These are phyloP conservation scores for Anarrhichthys ocellatus DNA, from an alignment of 2,113 vertebrate genomes.

Conservation along the genomic window DNA sequence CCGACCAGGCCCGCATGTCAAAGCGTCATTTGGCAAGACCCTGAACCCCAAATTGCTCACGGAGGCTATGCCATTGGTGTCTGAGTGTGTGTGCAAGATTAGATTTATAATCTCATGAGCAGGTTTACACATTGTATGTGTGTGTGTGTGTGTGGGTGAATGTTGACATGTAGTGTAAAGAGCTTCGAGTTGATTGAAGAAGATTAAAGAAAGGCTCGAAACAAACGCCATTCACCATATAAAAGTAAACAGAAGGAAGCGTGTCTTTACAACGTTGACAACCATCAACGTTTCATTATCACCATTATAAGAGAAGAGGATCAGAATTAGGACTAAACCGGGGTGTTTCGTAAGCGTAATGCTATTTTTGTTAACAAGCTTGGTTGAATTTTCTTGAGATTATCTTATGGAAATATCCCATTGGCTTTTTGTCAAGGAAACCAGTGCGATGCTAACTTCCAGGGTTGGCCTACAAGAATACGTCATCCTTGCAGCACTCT, in stretches of 20 bases:
- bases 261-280: background rate
- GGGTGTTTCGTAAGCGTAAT: background rate
- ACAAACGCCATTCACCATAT: background rate
- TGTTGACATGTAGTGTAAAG: background rate
- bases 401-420: background rate
- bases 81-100: too few relatives aligned
- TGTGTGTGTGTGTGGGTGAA: background rate
- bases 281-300: too few relatives aligned
- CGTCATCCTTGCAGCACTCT: too few relatives aligned
- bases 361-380: background rate
- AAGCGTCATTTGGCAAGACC: background rate
- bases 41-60: background rate
- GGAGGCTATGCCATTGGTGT: background rate
- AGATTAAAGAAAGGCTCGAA: too few relatives aligned
- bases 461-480: too few relatives aligned
- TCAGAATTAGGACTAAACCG: background rate
- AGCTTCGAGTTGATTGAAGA: too few relatives aligned
- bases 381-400: background rate
- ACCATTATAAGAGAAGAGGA: background rate
- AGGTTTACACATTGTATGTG: too few relatives aligned
- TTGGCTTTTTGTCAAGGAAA: too few relatives aligned
- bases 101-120: too few relatives aligned
- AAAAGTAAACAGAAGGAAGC: background rate
- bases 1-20: background rate
- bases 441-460: too few relatives aligned